Evolutionary conservation across 2,113 vertebrate species (phyloP), one percentile per base, ranked within the genome.

Genomic region (Pollachius pollachius): DNA sequence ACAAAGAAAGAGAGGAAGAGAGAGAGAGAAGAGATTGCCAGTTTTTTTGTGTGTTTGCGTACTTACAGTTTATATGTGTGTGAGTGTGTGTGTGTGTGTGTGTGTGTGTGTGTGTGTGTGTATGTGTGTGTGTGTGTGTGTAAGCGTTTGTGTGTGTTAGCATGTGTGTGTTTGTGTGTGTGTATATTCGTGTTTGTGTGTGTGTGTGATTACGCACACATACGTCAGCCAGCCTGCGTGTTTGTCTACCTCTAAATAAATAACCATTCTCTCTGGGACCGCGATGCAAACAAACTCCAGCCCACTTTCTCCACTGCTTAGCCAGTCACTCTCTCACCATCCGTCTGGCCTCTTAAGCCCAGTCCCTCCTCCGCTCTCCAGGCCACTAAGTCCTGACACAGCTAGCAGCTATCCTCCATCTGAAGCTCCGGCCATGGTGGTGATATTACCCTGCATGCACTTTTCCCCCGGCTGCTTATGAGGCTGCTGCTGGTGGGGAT

Each of bases 381-480:
- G 15, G 82, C 82, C 73, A 78, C 72, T 76, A 84, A 85, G 84
- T 85, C 81, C 81, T 77, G 78, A 83, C 79, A 79, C 52, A 72
- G 76, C 73, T 72, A 72, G 74, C 81, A 75, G 72, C 68, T 0
- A 4, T 6, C 5, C 3, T 4, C 30, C 3, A 30, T 3, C 30
- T 30, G 30, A 30, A 30, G 30, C 30, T 30, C 1, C 30, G 3
- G 30, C 30, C 3, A 30, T 30, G 30, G 30, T 30, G 30, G 30
- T 30, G 30, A 30, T 48, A 74, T 80, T 76, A 87, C 80, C 80
- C 81, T 78, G 74, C 70, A 70, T 59, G 76, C 69, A 52, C 71
- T 72, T 79, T 25, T 56, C 3, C 54, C 54, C 54, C 17, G 54
- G 13, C 48, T 54, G 65, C 8, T 1, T 67, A 52, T 54, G 0